Base-by-base conservation (phyloP, 2,113 vertebrate genomes). In the Sturnus vulgaris region DNA sequence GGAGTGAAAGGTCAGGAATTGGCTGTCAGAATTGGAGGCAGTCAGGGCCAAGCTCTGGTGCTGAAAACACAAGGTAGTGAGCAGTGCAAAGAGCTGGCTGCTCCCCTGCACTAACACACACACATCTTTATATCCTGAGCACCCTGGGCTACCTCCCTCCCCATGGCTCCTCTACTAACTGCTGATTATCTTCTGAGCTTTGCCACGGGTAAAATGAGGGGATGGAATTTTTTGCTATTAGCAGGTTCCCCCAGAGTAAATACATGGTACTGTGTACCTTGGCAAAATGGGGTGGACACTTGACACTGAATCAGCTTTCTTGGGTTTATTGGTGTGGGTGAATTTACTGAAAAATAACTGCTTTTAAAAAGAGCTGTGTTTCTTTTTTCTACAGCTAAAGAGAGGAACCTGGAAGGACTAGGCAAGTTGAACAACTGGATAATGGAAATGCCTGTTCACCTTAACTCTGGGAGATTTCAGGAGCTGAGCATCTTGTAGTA, bases 141-240 rank as follows among this genome's bases (percentile, higher is more conserved):
- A 85, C 22, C 19, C 13, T 35, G 13, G 31, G n/a, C 39, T 33
- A 9, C 39, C 46, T 89, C 40, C 63, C 53, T 46, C 53, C 22
- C 55, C 65, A 65, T 14, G 37, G 16, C 46, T 72, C 64, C 88
- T 83, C 94, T 75, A 60, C 49, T 75, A 89, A 60, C 78, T 95
- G 70, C 60, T 89, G 84, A 39, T 85, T 96, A 95, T 93, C 96
- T 93, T 82, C 83, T 68, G 88, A 84, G 24, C 33, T 82, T 96
- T 92, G 40, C 82, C 64, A 47, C 14, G 37, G 82, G 33, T 77
- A 88, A 95, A 79, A 90, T 37, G 81, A 79, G 52, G 44, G 33
- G 35, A 95, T 90, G 90, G 82, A 97, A 92, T 93, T 90, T 91
- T 66, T 82, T 92, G 68, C 78, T 93, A 64, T 42, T 77, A 82